Percentiles rank a stretch among this genome's conserved stretches.
Evolutionary conservation across 92 coral and sea anemone species (phyloP).

Genomic region (Siderastrea radians): DNA sequence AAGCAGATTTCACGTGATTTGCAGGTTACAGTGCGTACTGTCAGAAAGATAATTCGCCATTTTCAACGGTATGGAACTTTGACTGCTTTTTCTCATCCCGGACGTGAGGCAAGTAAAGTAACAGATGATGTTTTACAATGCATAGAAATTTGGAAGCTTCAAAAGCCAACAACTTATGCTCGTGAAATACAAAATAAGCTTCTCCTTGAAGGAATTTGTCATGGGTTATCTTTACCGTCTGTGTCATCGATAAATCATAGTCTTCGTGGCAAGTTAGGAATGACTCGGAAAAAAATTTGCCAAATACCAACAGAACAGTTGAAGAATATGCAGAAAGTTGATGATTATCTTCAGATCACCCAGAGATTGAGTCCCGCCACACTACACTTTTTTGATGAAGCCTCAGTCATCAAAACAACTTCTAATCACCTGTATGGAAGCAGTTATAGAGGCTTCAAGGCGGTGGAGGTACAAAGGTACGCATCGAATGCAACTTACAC

Average conservation of each 20-base stretch:
- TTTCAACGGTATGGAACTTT: slow-evolving; percentile 19
- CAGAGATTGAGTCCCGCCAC: slow-evolving; percentile 6
- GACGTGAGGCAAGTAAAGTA: slow-evolving; percentile 5
- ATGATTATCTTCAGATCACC: slow-evolving; percentile 29
- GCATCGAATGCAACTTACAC: slow-evolving; percentile 69
- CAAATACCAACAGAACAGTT: slow-evolving; percentile 46
- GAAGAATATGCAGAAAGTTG: slow-evolving; percentile 45
- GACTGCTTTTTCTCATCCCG: slow-evolving; percentile 18
- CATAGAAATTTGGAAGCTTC: slow-evolving; percentile 54
- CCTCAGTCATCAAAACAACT: slow-evolving; percentile 42
- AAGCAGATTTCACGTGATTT: slow-evolving; percentile 21
- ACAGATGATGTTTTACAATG: slow-evolving; percentile 38
- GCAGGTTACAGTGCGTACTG: slow-evolving; percentile 13
- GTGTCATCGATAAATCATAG: slow-evolving; percentile 24
- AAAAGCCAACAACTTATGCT: slow-evolving; percentile 61
- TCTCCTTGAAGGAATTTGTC: slow-evolving; percentile 40
- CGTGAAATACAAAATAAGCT: slow-evolving; percentile 40
- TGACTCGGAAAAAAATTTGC: slow-evolving; percentile 54
- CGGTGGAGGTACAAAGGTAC: slow-evolving; percentile 63
- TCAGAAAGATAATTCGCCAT: slow-evolving; percentile 26
- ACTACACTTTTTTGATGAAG: slow-evolving; percentile 50
- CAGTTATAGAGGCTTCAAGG: slow-evolving; percentile 42
- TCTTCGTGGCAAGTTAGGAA: slow-evolving; percentile 21
- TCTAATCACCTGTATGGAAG: slow-evolving; percentile 60
- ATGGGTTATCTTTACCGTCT: slow-evolving; percentile 36